Conservation (phyloP, 2,888 invertebrate species). For the Spialia ferax region DNA sequence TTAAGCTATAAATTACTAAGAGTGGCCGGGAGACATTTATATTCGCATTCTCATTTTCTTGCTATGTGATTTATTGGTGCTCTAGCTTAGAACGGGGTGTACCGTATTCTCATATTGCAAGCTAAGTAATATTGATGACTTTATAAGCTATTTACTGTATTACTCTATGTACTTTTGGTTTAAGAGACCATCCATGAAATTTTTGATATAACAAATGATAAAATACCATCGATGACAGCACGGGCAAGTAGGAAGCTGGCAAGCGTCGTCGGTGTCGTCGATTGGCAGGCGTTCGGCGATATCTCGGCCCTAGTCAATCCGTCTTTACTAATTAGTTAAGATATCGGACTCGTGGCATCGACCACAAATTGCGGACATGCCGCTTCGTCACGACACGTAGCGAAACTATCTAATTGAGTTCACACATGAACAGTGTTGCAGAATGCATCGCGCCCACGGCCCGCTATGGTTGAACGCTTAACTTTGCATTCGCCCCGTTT, state of each 20-base stretch:
- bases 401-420: slow-evolving; percentile 73
- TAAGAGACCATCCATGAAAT: too few species aligned
- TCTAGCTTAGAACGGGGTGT: slow-evolving; percentile 28
- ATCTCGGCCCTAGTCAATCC: slow-evolving; percentile 47
- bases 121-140: slow-evolving; percentile 6
- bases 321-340: slow-evolving; percentile 47
- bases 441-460: slow-evolving; percentile 59
- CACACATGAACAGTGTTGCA: slow-evolving; percentile 70
- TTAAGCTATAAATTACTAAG: slow-evolving; percentile 30
- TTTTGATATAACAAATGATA: too few species aligned
- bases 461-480: slow-evolving; percentile 46
- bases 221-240: too few species aligned
- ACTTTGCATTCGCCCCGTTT: slow-evolving; percentile 46
- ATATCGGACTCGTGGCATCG: slow-evolving; percentile 52
- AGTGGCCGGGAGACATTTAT: slow-evolving; percentile 34
- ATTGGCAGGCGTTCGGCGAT: slow-evolving; percentile 44
- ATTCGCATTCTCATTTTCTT: slow-evolving; percentile 39
- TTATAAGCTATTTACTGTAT: too few species aligned
- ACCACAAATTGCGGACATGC: slow-evolving; percentile 58
- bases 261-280: slow-evolving; percentile 18
- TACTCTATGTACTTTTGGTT: too few species aligned
- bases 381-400: slow-evolving; percentile 46
- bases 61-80: slow-evolving; percentile 31
- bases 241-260: slow-evolving; percentile 29
- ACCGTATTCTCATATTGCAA: slow-evolving; percentile 6